A percentile compares a stretch with the other conserved stretches of the same genome.
Evolutionary conservation across 2,888 invertebrate species (phyloP).

Genomic region (Subacronicta megacephala): DNA sequence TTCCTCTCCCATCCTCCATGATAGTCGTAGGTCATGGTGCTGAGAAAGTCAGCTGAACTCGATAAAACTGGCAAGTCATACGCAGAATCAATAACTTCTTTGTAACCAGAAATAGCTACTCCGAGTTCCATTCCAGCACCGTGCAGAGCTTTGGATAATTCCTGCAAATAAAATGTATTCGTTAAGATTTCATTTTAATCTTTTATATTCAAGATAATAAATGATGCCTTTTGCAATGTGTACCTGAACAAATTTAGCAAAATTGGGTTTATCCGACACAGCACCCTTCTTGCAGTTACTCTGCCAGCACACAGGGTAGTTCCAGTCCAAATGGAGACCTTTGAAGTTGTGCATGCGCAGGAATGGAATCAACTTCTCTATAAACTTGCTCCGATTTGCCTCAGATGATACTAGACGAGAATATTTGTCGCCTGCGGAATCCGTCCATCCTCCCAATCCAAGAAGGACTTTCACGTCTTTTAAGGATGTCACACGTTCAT

Average conservation of each 20-base stretch:
- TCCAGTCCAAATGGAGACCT: slow-evolving; percentile 98
- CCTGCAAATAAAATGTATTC: slow-evolving; percentile 75
- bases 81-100: slow-evolving; percentile 96
- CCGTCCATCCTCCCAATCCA: slow-evolving; percentile 98
- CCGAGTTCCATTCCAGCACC: slow-evolving; percentile 93
- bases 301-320: slow-evolving; percentile 98
- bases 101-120: slow-evolving; percentile 96
- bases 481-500: slow-evolving; percentile 93
- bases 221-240: background rate
- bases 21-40: slow-evolving; percentile 96
- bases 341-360: slow-evolving; percentile 93
- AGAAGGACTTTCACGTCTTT: slow-evolving; percentile 92
- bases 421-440: slow-evolving; percentile 96
- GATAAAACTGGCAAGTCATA: slow-evolving; percentile 94
- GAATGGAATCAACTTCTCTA: slow-evolving; percentile 92
- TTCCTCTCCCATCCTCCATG: slow-evolving; percentile 96
- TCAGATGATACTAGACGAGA: slow-evolving; percentile 93
- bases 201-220: too few relatives aligned
- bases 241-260: slow-evolving; percentile 93
- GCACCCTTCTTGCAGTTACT: slow-evolving; percentile 96
- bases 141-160: slow-evolving; percentile 91
- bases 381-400: slow-evolving; percentile 92
- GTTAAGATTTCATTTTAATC: background rate
- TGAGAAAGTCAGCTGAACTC: slow-evolving; percentile 93
- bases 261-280: slow-evolving; percentile 93